Conservation (phyloP, 2,113 vertebrate species). For the Cyanistes caeruleus region DNA sequence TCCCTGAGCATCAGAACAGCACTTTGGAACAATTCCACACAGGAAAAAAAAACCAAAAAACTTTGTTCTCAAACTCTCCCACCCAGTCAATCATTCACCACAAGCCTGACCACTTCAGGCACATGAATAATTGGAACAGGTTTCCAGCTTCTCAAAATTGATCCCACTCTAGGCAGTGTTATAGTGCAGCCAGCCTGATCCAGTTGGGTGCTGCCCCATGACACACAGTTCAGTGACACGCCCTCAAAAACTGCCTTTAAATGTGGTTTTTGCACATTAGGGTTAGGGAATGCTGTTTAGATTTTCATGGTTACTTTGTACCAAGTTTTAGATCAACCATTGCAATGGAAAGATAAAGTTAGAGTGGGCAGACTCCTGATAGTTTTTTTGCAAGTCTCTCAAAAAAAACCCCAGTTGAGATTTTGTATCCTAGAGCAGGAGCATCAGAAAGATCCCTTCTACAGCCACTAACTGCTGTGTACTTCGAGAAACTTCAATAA, state of each 20-base stretch:
- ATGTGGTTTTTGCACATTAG: not conserved
- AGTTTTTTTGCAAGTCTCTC: too few relatives aligned
- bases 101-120: not conserved
- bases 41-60: not conserved
- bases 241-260: not conserved
- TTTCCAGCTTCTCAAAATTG: not conserved
- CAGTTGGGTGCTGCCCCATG: not conserved
- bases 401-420: not conserved
- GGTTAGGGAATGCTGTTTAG: not conserved
- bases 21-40: not conserved
- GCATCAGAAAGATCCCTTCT: not conserved
- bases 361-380: fast-evolving
- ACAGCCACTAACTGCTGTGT: fast-evolving
- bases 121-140: not conserved
- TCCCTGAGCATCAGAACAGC: not conserved
- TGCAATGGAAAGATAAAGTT: not conserved
- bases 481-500: not conserved
- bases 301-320: not conserved
- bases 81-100: not conserved
- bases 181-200: not conserved
- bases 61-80: not conserved
- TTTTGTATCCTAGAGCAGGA: not conserved
- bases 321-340: not conserved
- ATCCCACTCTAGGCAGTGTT: not conserved
- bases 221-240: fast-evolving